phyloP scores from a whole-genome alignment of 2,888 invertebrate genomes.

The Andrena trimmerana region DNA sequence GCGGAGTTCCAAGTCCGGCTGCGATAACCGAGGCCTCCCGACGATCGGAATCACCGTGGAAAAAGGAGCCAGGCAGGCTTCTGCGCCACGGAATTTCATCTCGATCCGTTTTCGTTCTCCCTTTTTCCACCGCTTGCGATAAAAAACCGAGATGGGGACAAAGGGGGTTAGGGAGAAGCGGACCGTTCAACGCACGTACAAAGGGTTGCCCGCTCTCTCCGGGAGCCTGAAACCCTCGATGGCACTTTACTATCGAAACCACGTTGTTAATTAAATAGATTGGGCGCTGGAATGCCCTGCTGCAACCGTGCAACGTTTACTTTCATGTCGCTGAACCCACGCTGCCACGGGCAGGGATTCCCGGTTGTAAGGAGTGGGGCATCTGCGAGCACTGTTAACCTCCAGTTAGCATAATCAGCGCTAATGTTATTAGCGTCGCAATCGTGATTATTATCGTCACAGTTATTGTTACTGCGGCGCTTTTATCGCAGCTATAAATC shows the following conservation, averaged over 20 bases:
- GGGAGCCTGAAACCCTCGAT: neutral
- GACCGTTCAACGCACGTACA: constrained; percentile 1
- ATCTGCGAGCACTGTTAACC: constrained; percentile 26
- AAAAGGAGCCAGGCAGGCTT: constrained; percentile 1
- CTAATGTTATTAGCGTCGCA: constrained; percentile 13
- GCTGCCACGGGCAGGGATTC: neutral
- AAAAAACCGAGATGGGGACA: neutral
- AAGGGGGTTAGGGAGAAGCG: neutral
- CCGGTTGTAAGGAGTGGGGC: neutral
- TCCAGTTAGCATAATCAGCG: constrained; percentile 29
- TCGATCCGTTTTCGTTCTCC: constrained; percentile 13
- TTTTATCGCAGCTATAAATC: neutral
- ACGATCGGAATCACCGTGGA: neutral
- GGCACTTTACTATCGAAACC: constrained; percentile 18
- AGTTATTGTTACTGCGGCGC: constrained; percentile 27
- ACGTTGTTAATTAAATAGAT: constrained; percentile 37
- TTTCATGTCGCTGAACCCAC: neutral
- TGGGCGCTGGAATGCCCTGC: neutral
- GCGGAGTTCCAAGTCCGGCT: neutral
- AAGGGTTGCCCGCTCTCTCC: constrained; percentile 14
- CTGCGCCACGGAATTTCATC: constrained; percentile 3
- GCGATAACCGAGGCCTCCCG: neutral
- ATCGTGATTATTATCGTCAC: constrained; percentile 42
- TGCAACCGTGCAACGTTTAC: neutral
- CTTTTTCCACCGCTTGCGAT: neutral